phyloP scores from a whole-genome alignment of 2,113 vertebrate genomes.

The Puffinus mauretanicus region DNA sequence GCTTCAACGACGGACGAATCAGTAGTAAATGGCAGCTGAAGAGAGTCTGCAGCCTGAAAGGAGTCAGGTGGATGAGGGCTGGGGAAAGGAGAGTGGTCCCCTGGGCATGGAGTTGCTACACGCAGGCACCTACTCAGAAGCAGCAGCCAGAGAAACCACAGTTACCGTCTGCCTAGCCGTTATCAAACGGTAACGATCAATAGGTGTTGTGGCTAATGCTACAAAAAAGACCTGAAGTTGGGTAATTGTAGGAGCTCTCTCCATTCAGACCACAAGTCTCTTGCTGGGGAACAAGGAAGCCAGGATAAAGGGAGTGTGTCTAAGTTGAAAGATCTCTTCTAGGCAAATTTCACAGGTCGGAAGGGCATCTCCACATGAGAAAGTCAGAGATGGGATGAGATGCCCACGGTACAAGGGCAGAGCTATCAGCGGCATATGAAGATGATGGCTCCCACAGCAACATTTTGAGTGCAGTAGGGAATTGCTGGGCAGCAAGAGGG shows the following conservation, averaged over 20 bases:
- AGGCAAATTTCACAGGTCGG: not conserved
- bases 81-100: not conserved
- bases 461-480: not conserved
- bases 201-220: not conserved
- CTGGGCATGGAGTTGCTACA: not conserved
- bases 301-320: not conserved
- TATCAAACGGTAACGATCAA: not conserved
- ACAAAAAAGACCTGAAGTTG: not conserved
- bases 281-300: not conserved
- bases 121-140: not conserved
- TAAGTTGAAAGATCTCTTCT: not conserved
- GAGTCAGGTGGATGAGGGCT: not conserved
- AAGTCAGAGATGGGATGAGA: not conserved
- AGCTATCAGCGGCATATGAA: not conserved
- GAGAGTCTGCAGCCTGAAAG: not conserved
- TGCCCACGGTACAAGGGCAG: accelerated
- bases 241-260: not conserved
- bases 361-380: not conserved
- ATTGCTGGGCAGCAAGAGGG: not conserved
- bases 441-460: not conserved
- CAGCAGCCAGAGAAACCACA: not conserved
- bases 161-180: not conserved
- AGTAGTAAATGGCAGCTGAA: not conserved
- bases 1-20: not conserved
- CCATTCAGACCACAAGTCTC: not conserved